These are phyloP conservation scores for Panthera leo DNA, from an alignment of 2,113 vertebrate species.

Conservation along the genomic window DNA sequence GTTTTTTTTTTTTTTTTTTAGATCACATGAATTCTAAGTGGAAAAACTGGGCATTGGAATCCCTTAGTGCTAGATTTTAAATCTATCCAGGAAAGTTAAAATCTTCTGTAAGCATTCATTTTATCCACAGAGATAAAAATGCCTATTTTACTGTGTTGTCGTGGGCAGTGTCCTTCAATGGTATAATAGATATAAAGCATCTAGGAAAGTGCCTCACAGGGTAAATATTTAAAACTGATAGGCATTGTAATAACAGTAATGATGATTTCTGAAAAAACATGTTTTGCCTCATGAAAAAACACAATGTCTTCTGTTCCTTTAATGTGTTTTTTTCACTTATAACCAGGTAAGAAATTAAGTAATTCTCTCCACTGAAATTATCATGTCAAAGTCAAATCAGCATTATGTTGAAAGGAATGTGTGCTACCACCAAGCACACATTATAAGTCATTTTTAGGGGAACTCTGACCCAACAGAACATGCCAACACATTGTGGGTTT, in stretches of 20 bases:
- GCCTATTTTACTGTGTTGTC: neutral
- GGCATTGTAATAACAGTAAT: neutral
- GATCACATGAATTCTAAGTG: neutral
- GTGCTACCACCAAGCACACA: neutral
- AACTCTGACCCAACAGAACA: conserved; percentile 18
- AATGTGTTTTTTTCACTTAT: neutral
- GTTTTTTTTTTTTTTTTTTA: neutral
- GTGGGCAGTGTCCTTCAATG: neutral
- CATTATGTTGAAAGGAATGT: neutral
- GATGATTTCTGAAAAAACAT: conserved; percentile 1
- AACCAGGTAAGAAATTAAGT: neutral
- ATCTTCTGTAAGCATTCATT: neutral
- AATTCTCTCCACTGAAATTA: neutral
- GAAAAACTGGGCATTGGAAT: neutral
- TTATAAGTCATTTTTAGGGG: neutral
- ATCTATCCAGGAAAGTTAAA: neutral
- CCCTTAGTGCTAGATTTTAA: neutral
- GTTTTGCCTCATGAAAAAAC: conserved; percentile 17
- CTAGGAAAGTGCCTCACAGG: neutral
- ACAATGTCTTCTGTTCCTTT: neutral
- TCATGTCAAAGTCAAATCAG: neutral
- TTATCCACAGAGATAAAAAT: neutral
- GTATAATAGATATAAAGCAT: neutral
- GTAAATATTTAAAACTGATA: neutral
- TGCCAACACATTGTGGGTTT: neutral